Conservation (phyloP, 2,888 invertebrate species). For the Macrosiphum euphorbiae region DNA sequence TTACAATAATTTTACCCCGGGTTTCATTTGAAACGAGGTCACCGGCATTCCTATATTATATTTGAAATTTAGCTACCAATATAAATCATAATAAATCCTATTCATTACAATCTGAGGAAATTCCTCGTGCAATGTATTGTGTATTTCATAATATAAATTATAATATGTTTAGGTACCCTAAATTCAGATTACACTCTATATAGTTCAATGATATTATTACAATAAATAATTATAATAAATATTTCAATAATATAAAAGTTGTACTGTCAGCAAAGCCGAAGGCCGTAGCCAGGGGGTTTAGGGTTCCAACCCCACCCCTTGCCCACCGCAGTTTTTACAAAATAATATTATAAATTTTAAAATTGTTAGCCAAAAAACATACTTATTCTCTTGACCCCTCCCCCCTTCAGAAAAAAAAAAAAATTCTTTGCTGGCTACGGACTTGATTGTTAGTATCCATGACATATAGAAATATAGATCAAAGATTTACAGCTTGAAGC, state of each 20-base stretch:
- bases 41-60: not conserved
- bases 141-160: not conserved
- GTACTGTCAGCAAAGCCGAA: not conserved
- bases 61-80: not conserved
- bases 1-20: slow-evolving; percentile 55
- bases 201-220: not conserved
- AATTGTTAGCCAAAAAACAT: too few relatives aligned
- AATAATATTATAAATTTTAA: too few relatives aligned
- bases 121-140: not conserved
- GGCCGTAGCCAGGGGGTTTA: too few relatives aligned
- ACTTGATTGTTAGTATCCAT: too few relatives aligned
- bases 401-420: too few relatives aligned
- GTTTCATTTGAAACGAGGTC: slow-evolving; percentile 56
- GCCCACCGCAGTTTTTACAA: too few relatives aligned
- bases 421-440: too few relatives aligned
- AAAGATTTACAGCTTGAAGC: not conserved
- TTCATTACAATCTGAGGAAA: not conserved
- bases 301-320: too few relatives aligned
- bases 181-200: not conserved
- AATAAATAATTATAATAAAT: not conserved
- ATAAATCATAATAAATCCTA: not conserved
- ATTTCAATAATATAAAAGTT: not conserved
- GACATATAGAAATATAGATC: not conserved
- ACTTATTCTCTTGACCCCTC: too few relatives aligned
- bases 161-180: not conserved